A percentile compares a stretch with the other conserved stretches of the same genome.
These are phyloP conservation scores for Piaya cayana DNA, from an alignment of 2,113 vertebrate genomes.

Conservation along the genomic window DNA sequence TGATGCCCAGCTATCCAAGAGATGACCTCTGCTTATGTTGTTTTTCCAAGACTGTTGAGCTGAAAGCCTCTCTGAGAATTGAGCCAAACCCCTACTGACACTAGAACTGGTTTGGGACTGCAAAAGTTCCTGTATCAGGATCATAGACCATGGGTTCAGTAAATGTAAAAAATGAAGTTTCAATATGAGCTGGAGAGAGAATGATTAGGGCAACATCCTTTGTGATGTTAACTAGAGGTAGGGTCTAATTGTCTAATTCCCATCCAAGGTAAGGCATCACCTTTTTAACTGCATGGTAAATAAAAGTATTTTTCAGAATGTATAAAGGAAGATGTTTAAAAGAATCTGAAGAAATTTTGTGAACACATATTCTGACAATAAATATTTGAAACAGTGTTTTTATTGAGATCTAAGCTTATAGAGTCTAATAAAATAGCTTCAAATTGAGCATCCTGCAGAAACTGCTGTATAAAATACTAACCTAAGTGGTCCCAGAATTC, in stretches of 20 bases:
- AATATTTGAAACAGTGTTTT: neutral
- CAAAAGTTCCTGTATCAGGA: neutral
- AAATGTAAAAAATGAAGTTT: slow-evolving; percentile 27
- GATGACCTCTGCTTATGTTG: slow-evolving; percentile 23
- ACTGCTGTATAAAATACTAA: neutral
- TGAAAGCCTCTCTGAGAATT: neutral
- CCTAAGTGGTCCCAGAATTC: neutral
- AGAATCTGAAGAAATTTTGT: neutral
- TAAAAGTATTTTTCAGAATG: neutral
- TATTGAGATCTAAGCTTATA: neutral
- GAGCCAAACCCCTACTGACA: neutral
- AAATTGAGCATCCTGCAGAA: neutral
- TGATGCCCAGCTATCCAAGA: neutral
- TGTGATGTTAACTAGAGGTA: neutral
- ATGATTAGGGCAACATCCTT: neutral
- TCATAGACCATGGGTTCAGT: neutral
- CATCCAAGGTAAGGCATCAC: neutral
- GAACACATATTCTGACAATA: neutral
- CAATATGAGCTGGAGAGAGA: neutral
- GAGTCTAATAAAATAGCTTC: neutral
- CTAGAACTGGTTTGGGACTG: neutral
- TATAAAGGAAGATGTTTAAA: neutral
- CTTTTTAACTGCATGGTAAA: neutral
- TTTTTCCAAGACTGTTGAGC: slow-evolving; percentile 22
- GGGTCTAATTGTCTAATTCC: neutral